Conservation (phyloP, 2,113 vertebrate species). For the Tragelaphus buxtoni region DNA sequence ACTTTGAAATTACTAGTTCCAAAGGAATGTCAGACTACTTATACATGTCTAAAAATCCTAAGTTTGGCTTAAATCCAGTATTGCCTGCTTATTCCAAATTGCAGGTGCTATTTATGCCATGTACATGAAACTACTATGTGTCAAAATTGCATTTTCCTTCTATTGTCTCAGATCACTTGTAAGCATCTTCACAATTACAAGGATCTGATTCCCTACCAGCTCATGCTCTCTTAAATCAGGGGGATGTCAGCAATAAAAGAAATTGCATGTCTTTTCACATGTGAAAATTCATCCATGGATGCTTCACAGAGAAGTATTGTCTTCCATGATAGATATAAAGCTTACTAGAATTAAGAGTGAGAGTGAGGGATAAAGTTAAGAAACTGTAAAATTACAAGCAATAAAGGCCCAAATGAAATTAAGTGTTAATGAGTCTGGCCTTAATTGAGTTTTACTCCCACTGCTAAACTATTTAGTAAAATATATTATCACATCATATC, state of each 20-base stretch:
- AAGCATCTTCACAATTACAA: background rate
- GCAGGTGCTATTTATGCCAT: background rate
- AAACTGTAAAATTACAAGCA: slow-evolving; percentile 56
- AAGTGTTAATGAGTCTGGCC: slow-evolving; percentile 56
- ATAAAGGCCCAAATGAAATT: slow-evolving; percentile 59
- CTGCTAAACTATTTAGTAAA: slow-evolving; percentile 63
- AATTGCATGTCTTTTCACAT: background rate
- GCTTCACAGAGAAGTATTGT: background rate
- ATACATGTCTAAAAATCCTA: background rate
- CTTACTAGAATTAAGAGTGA: slow-evolving; percentile 36
- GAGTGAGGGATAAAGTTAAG: slow-evolving; percentile 49
- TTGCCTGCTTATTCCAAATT: background rate
- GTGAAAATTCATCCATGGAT: background rate
- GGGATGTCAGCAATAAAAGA: background rate
- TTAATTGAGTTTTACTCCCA: slow-evolving; percentile 66
- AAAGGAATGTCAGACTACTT: background rate
- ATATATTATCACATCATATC: slow-evolving; percentile 62
- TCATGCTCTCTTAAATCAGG: background rate
- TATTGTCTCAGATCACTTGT: background rate
- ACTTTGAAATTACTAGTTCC: slow-evolving; percentile 8
- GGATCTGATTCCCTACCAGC: background rate
- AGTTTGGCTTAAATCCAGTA: background rate
- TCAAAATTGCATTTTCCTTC: slow-evolving; percentile 10
- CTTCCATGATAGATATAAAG: slow-evolving; percentile 7
- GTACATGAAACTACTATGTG: background rate